Evolutionary conservation across 2,888 invertebrate species (phyloP).

Genomic region (Boloria euphrosyne): DNA sequence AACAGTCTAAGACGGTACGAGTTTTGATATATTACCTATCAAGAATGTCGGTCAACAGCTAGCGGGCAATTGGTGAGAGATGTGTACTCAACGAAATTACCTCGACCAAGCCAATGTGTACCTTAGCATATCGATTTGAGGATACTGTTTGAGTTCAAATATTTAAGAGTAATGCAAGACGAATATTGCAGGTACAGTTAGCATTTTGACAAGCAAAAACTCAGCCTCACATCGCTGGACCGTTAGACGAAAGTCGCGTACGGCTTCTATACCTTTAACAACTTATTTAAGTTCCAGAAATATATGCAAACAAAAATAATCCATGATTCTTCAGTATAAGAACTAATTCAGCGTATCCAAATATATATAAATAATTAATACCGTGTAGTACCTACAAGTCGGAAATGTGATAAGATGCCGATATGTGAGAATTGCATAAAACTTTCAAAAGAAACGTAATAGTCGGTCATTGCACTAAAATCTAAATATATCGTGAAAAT

Average conservation of each 20-base stretch:
- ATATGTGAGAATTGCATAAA: constrained; percentile 39
- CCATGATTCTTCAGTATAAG: constrained; percentile 20
- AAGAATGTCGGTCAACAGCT: constrained; percentile 32
- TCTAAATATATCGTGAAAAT: constrained; percentile 27
- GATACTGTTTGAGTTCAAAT: constrained; percentile 46
- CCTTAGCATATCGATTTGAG: constrained; percentile 41
- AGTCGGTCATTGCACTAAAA: constrained; percentile 41
- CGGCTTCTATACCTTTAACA: constrained; percentile 45
- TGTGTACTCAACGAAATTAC: constrained; percentile 19
- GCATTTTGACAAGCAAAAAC: constrained; percentile 74
- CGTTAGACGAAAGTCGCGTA: constrained; percentile 64
- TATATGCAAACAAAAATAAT: constrained; percentile 33
- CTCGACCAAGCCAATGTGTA: constrained; percentile 26
- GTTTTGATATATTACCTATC: constrained; percentile 16
- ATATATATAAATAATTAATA: constrained; percentile 20
- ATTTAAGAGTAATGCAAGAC: constrained; percentile 46
- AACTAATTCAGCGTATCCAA: constrained; percentile 22
- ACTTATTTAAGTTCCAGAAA: constrained; percentile 26
- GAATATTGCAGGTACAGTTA: constrained; percentile 67
- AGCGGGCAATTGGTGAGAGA: constrained; percentile 29
- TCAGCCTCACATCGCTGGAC: constrained; percentile 53
- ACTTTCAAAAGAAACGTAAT: constrained; percentile 36
- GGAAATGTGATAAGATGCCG: constrained; percentile 38
- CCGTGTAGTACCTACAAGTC: constrained; percentile 21
- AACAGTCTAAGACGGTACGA: constrained; percentile 10